Percentiles rank a stretch among this genome's conserved stretches.
Conservation (phyloP, 2,888 invertebrate species). For the Sympetrum striolatum region DNA sequence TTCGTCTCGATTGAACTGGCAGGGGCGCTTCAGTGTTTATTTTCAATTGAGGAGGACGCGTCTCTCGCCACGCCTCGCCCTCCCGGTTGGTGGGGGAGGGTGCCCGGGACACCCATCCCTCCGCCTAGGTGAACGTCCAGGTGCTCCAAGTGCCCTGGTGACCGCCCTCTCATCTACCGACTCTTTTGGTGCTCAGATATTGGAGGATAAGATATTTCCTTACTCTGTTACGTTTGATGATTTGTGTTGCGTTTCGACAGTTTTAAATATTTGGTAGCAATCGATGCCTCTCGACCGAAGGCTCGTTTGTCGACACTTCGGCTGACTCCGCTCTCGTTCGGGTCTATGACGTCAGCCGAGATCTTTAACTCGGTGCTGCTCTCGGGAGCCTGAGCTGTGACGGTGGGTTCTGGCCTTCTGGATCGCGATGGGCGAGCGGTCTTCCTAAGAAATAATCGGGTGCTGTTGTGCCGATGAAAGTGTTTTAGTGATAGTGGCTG, state of each 20-base stretch:
- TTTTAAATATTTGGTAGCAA: not conserved
- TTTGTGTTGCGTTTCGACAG: not conserved
- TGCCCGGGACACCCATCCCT: no score
- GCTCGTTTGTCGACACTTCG: conserved; percentile 14
- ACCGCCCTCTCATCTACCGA: no score
- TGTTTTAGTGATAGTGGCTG: not conserved
- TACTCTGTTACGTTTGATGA: not conserved
- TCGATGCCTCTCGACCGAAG: not conserved
- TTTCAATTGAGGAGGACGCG: no score
- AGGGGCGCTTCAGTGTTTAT: no score
- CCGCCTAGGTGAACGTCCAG: no score
- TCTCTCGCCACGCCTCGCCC: no score
- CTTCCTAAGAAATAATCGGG: not conserved
- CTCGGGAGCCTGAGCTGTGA: not conserved
- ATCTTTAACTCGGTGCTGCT: conserved; percentile 26
- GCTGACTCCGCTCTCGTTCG: conserved; percentile 18
- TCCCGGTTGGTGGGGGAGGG: no score
- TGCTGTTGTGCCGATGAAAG: not conserved
- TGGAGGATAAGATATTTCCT: no score
- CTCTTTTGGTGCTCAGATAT: no score
- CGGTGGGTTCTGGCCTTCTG: not conserved
- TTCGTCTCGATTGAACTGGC: no score
- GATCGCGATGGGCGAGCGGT: not conserved
- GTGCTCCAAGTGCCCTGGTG: no score
- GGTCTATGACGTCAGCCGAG: conserved; percentile 36